These are phyloP conservation scores for Parochlus steinenii DNA, from an alignment of 2,888 invertebrate genomes.

Conservation along the genomic window DNA sequence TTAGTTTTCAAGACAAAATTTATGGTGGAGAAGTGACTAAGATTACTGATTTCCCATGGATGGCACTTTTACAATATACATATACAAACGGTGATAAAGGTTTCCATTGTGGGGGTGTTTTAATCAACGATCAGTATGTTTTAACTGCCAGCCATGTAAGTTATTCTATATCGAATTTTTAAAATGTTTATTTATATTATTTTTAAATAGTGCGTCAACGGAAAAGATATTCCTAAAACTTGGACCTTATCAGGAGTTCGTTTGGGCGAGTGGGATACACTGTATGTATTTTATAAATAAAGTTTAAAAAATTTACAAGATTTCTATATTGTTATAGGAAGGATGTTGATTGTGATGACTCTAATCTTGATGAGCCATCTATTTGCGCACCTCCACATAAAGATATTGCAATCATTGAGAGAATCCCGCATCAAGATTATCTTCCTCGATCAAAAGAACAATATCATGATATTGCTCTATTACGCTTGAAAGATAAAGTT, in stretches of 20 bases:
- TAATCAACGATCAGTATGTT: constrained; percentile 48
- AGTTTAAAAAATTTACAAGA: too few relatives aligned
- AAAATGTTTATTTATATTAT: not conserved
- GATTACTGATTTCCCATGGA: constrained; percentile 51
- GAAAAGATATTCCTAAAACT: constrained; percentile 39
- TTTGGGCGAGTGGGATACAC: constrained; percentile 36
- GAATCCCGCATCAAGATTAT: not conserved
- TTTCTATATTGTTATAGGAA: too few relatives aligned
- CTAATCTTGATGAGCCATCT: not conserved
- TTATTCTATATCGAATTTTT: too few relatives aligned
- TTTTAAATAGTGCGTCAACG: constrained; percentile 47
- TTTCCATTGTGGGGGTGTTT: constrained; percentile 56
- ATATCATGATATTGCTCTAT: constrained; percentile 2
- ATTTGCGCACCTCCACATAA: not conserved
- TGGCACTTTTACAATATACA: constrained; percentile 38
- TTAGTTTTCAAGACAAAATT: constrained; percentile 36
- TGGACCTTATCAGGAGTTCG: constrained; percentile 38
- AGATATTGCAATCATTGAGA: constrained; percentile 1
- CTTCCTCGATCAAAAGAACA: not conserved
- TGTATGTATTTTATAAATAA: too few relatives aligned
- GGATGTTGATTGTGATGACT: constrained; percentile 3
- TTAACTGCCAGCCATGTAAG: constrained; percentile 38
- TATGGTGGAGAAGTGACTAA: constrained; percentile 43
- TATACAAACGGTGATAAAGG: constrained; percentile 39
- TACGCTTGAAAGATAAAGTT: not conserved